These are phyloP conservation scores for Lamellibrachia satsuma DNA, from an alignment of 2,888 invertebrate species.

Conservation along the genomic window DNA sequence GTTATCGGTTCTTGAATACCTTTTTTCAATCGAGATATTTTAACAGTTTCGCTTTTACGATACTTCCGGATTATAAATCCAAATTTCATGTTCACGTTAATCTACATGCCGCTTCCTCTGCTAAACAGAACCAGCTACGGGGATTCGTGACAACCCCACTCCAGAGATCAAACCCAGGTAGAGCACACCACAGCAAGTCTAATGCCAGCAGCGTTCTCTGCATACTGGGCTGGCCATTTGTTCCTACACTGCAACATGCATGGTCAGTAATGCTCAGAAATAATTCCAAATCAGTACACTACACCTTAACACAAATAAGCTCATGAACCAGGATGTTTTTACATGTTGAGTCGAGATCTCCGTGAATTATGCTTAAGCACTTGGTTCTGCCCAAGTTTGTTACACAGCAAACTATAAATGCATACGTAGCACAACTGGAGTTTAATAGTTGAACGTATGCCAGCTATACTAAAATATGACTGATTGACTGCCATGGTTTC, in stretches of 20 bases:
- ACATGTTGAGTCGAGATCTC: background rate
- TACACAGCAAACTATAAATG: background rate
- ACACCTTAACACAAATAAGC: background rate
- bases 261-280: no score
- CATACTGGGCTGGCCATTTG: no score
- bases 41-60: background rate
- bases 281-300: background rate
- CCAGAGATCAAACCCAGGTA: no score
- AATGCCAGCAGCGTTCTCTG: no score
- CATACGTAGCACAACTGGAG: background rate
- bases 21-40: background rate
- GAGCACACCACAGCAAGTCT: no score
- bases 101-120: no score
- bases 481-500: background rate
- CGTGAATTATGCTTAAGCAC: background rate
- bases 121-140: no score
- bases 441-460: background rate
- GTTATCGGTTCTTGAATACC: background rate
- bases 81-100: no score
- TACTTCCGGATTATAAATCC: no score
- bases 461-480: background rate
- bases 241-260: no score
- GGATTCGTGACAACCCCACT: no score
- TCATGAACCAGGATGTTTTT: background rate
- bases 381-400: background rate